Percentiles rank a stretch among this genome's conserved stretches.
Evolutionary conservation across 2,113 vertebrate genomes (phyloP).

Genomic region (Rhinoderma darwinii): DNA sequence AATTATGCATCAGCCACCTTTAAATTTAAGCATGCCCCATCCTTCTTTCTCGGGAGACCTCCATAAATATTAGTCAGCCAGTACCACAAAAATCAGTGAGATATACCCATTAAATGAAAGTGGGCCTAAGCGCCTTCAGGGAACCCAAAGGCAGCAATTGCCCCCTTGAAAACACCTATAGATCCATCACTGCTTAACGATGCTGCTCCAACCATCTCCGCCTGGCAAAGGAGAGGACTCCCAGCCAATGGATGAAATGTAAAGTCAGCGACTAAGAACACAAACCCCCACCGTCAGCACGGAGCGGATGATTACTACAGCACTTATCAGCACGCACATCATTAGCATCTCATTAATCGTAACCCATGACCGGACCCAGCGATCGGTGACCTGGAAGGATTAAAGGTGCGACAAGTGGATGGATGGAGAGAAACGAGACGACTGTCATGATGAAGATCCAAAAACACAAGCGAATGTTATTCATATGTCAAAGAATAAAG

Average conservation of each 20-base stretch:
- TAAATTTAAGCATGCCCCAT: too few relatives aligned
- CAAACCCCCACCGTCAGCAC: background rate
- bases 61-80: too few relatives aligned
- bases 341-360: slow-evolving; percentile 10
- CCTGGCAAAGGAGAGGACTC: background rate
- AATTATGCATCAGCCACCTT: too few relatives aligned
- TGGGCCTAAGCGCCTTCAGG: too few relatives aligned
- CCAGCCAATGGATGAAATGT: background rate
- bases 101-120: too few relatives aligned
- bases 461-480: background rate
- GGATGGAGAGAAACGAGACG: background rate
- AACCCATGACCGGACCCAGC: background rate
- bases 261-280: background rate
- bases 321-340: background rate
- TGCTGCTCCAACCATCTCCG: background rate
- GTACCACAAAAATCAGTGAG: too few relatives aligned
- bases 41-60: too few relatives aligned
- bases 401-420: background rate
- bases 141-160: background rate
- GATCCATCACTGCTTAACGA: background rate
- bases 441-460: too few relatives aligned
- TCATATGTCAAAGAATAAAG: background rate
- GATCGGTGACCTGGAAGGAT: background rate
- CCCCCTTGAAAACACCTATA: background rate
- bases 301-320: background rate